Evolutionary conservation across 2,113 vertebrate species (phyloP).

Genomic region (Phylloscopus trochilus): DNA sequence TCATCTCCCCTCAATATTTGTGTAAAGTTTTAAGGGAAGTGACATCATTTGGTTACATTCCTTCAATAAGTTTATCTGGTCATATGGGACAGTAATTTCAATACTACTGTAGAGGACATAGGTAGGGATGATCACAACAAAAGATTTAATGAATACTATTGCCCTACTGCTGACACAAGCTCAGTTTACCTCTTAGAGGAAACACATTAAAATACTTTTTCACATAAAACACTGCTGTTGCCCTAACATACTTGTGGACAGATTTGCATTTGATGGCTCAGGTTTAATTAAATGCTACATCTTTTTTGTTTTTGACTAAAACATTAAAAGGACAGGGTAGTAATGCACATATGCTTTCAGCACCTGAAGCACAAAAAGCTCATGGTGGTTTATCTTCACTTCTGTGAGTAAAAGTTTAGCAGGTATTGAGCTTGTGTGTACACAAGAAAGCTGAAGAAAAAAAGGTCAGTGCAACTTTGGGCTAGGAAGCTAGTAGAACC

Average conservation of each 20-base stretch:
- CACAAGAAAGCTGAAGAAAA: not conserved
- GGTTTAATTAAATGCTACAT: not conserved
- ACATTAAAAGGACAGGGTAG: not conserved
- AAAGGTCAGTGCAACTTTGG: not conserved
- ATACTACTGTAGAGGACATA: not conserved
- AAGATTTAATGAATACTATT: not conserved
- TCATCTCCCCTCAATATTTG: not conserved
- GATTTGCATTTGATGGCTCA: not conserved
- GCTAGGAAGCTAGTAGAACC: not conserved
- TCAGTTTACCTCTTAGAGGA: not conserved
- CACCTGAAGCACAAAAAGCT: not conserved
- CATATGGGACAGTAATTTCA: not conserved
- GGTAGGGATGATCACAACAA: not conserved
- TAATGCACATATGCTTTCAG: not conserved
- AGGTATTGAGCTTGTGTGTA: not conserved
- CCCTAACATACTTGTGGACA: not conserved
- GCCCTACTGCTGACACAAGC: not conserved
- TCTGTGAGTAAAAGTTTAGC: not conserved
- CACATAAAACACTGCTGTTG: not conserved
- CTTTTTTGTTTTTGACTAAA: not conserved
- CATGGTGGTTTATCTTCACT: not conserved
- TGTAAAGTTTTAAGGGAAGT: not conserved
- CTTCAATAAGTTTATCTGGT: not conserved
- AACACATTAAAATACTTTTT: not conserved
- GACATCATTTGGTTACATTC: not conserved